Evolutionary conservation across 2,113 vertebrate genomes (phyloP).

Genomic region (Xiphophorus hellerii): DNA sequence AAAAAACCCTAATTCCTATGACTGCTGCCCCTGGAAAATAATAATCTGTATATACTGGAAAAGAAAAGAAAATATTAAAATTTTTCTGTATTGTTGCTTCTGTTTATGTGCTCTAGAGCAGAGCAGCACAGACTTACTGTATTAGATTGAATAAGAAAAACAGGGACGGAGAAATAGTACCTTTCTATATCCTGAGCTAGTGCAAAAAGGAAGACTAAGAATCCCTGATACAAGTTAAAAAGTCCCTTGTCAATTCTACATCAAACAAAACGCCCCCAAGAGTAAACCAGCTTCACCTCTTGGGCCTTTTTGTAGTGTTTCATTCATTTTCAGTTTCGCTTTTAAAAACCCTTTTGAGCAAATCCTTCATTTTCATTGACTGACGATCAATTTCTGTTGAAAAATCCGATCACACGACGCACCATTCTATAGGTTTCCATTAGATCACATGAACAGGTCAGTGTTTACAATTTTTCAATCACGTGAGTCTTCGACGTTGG

Average conservation of each 20-base stretch:
- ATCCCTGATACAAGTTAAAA: constrained; percentile 78
- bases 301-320: constrained; percentile 12
- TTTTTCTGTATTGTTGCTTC: constrained; percentile 30
- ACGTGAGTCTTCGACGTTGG: constrained; percentile 41
- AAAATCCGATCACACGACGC: constrained; percentile 4
- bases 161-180: constrained; percentile 28
- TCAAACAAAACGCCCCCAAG: constrained; percentile 49
- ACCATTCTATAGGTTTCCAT: constrained; percentile 1
- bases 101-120: constrained; percentile 56
- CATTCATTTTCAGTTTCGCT: constrained; percentile 13
- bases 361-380: constrained; percentile 34
- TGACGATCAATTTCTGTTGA: background rate
- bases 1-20: constrained; percentile 36
- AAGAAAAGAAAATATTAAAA: constrained; percentile 9
- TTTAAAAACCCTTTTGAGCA: constrained; percentile 9
- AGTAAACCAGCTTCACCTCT: constrained; percentile 35
- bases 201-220: constrained; percentile 77
- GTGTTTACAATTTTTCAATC: constrained; percentile 13
- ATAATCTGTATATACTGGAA: constrained; percentile 38
- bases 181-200: constrained; percentile 76
- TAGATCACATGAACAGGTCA: constrained; percentile 8
- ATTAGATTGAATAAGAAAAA: constrained; percentile 43
- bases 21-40: constrained; percentile 46
- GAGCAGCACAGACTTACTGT: constrained; percentile 39
- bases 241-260: constrained; percentile 67